Evolutionary conservation across 2,113 vertebrate species (phyloP).

Genomic region (Ptyas mucosa): DNA sequence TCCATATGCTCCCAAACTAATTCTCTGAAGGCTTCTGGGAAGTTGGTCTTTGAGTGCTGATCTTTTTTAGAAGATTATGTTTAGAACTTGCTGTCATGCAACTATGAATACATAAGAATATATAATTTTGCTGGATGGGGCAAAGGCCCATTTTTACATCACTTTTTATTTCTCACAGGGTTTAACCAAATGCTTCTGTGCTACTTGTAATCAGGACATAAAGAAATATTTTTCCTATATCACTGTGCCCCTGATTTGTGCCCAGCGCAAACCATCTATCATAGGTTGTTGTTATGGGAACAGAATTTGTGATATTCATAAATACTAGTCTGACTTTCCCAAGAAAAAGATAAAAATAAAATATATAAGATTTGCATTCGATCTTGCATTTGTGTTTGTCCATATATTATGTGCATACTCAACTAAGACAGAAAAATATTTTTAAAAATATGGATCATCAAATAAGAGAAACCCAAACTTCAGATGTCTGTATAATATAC

Average conservation of each 20-base stretch:
- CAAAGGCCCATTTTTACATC: neutral
- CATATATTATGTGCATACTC: neutral
- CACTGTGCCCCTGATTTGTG: neutral
- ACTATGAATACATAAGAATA: neutral
- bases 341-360: neutral
- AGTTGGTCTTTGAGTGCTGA: neutral
- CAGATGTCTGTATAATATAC: neutral
- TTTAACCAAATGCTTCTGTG: neutral
- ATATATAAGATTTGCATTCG: neutral
- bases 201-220: neutral
- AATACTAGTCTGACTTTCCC: neutral
- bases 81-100: neutral
- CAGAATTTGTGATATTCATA: neutral
- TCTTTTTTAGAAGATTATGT: neutral
- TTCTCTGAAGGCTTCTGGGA: neutral
- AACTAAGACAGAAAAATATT: neutral
- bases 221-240: neutral
- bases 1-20: neutral
- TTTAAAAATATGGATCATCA: neutral
- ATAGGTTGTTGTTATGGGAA: neutral
- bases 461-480: neutral
- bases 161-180: neutral
- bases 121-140: neutral
- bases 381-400: neutral
- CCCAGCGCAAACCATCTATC: neutral